A percentile compares a stretch with the other conserved stretches of the same genome.
These are phyloP conservation scores for Lophius americanus DNA, from an alignment of 2,797 vertebrate species.

Conservation along the genomic window DNA sequence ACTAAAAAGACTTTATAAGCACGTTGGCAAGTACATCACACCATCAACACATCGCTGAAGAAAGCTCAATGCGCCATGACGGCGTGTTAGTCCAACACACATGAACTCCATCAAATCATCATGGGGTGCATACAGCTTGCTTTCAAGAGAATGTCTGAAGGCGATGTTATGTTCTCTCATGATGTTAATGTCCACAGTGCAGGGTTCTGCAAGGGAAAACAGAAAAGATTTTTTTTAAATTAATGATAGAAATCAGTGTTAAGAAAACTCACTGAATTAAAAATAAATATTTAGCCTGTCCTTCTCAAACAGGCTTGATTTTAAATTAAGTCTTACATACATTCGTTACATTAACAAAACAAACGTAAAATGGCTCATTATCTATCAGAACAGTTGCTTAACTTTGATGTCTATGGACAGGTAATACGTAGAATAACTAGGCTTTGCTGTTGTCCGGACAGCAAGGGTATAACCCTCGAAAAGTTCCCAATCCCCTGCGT, in stretches of 20 bases:
- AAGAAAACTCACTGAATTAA: neutral
- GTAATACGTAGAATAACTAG: too few species aligned
- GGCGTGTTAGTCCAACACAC: neutral
- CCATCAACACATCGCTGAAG: slow-evolving; percentile 32
- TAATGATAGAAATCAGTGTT: neutral
- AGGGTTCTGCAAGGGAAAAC: slow-evolving; percentile 55
- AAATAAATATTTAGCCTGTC: neutral
- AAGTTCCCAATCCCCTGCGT: too few species aligned
- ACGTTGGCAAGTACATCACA: neutral
- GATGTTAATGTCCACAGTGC: slow-evolving; percentile 23
- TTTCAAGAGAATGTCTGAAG: rapidly evolving
- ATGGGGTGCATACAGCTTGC: slow-evolving; percentile 7
- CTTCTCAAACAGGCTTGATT: too few species aligned
- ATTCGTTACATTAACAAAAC: too few species aligned
- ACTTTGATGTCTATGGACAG: too few species aligned
- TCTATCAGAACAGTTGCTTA: too few species aligned
- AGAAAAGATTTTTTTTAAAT: neutral
- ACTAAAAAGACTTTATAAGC: neutral
- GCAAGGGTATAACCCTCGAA: too few species aligned
- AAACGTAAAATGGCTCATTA: too few species aligned
- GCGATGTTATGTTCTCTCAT: slow-evolving; percentile 15
- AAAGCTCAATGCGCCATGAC: rapidly evolving
- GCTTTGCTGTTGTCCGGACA: too few species aligned
- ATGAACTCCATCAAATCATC: rapidly evolving
- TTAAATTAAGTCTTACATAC: too few species aligned